phyloP scores from a whole-genome alignment of 2,797 vertebrate genomes.

The Gobionotothen gibberifrons region DNA sequence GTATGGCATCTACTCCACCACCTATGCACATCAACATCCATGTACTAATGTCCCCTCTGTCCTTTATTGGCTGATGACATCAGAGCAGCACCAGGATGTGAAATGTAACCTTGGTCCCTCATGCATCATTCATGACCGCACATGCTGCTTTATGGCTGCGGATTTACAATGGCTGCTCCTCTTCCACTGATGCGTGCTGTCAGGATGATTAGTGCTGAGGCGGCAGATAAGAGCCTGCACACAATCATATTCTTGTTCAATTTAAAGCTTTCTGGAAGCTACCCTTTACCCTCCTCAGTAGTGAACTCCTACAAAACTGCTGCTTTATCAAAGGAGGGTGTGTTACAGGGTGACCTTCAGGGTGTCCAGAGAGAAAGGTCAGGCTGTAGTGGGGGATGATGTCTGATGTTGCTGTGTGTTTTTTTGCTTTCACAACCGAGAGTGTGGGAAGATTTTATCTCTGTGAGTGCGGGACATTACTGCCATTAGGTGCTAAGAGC shows the following conservation, averaged over 20 bases:
- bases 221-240: conserved; percentile 30
- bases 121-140: conserved; percentile 46
- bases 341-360: conserved; percentile 45
- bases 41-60: conserved; percentile 17
- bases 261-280: conserved; percentile 19
- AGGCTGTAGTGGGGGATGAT: conserved; percentile 18
- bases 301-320: background rate
- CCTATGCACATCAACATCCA: background rate
- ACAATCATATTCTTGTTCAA: conserved; percentile 47
- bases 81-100: conserved; percentile 35
- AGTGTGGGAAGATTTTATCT: conserved; percentile 26
- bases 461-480: conserved; percentile 36
- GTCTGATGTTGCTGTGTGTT: conserved; percentile 34
- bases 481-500: background rate
- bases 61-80: conserved; percentile 48
- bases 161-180: conserved; percentile 46
- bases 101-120: conserved; percentile 28
- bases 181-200: conserved; percentile 12
- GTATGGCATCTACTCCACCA: background rate
- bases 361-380: conserved; percentile 46
- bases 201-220: conserved; percentile 34
- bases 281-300: background rate
- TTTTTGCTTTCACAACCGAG: conserved; percentile 19
- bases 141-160: background rate
- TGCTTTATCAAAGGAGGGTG: conserved; percentile 46